Evolutionary conservation across 2,888 invertebrate genomes (phyloP).

Genomic region (Acrobasis repandana): DNA sequence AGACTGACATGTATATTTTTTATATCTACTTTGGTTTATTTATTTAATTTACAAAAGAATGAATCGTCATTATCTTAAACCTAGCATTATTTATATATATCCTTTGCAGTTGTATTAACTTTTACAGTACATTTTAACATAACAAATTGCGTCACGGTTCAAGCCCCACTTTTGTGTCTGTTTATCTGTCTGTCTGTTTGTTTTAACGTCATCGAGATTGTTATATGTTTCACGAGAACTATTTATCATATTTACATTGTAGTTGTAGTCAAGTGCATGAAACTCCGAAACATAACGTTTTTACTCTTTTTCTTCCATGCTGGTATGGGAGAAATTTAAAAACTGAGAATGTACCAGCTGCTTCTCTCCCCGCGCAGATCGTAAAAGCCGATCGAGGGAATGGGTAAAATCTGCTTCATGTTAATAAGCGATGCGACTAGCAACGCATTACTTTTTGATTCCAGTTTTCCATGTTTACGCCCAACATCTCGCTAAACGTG

Average conservation of each 20-base stretch:
- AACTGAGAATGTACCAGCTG: too few relatives aligned
- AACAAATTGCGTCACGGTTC: neutral
- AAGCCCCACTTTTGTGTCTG: neutral
- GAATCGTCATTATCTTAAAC: neutral
- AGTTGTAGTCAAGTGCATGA: neutral
- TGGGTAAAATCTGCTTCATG: too few relatives aligned
- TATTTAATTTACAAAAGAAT: neutral
- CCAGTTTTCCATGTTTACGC: too few relatives aligned
- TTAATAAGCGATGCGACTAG: too few relatives aligned
- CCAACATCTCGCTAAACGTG: too few relatives aligned
- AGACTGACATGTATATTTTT: too few relatives aligned
- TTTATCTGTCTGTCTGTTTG: constrained; percentile 7
- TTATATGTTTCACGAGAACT: neutral
- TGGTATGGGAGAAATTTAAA: too few relatives aligned
- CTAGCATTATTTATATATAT: neutral
- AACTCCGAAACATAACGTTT: too few relatives aligned
- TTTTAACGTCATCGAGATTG: constrained; percentile 1
- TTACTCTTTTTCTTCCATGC: too few relatives aligned
- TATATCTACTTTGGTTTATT: neutral
- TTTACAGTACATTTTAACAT: neutral
- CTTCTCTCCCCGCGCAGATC: too few relatives aligned
- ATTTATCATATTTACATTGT: constrained; percentile 4
- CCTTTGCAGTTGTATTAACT: neutral
- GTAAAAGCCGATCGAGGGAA: too few relatives aligned
- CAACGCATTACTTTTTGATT: too few relatives aligned